Percentiles rank a stretch among this genome's conserved stretches.
Evolutionary conservation across 1,140 invertebrate species (phyloP).

Genomic region (Brachionus koreanus): DNA sequence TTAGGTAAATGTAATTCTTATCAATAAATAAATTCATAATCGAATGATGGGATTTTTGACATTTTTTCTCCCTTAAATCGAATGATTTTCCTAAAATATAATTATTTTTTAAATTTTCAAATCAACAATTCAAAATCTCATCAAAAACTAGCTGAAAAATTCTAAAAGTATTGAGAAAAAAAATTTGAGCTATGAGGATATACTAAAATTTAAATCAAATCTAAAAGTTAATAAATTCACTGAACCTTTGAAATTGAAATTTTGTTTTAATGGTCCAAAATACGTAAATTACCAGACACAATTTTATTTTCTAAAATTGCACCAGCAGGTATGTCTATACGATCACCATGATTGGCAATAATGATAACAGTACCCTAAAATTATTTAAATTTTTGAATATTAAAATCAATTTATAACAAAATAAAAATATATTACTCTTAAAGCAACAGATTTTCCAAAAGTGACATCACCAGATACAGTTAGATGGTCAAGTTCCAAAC

Average conservation of each 20-base stretch:
- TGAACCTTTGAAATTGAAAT: neutral
- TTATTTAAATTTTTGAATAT: conserved; percentile 41
- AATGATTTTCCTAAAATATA: neutral
- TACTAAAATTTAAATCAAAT: neutral
- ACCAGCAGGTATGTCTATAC: conserved; percentile 97
- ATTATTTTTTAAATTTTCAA: neutral
- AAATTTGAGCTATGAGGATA: neutral
- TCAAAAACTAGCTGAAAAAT: neutral
- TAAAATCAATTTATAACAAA: conserved; percentile 3
- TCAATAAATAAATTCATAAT: neutral
- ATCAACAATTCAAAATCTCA: neutral
- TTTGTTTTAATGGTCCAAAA: conserved; percentile 80
- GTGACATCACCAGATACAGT: conserved; percentile 99
- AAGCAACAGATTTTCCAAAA: conserved; percentile 84
- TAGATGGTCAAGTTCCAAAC: conserved; percentile 93
- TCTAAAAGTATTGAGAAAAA: neutral
- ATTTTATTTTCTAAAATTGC: conserved; percentile 97
- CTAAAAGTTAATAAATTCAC: neutral
- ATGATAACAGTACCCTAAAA: conserved; percentile 95
- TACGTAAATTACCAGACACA: conserved; percentile 95
- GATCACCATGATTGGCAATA: conserved; percentile 97
- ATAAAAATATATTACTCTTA: conserved; percentile 68
- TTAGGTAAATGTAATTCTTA: neutral
- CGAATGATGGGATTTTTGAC: neutral
- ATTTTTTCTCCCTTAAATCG: neutral